phyloP scores from a whole-genome alignment of 2,113 vertebrate species.

The Otis tarda region DNA sequence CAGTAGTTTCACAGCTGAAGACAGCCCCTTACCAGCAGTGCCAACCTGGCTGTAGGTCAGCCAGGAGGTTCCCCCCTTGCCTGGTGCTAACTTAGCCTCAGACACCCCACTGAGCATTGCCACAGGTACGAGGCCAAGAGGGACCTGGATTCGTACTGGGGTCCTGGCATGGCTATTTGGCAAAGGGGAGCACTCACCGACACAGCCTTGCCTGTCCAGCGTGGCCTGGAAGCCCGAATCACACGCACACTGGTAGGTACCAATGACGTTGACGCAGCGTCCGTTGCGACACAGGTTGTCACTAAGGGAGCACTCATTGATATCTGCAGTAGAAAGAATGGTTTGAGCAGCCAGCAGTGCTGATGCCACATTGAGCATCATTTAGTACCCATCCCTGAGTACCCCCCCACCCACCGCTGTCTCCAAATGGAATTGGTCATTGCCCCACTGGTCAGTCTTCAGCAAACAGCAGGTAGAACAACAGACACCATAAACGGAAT shows the following conservation, averaged over 20 bases:
- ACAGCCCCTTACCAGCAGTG: not conserved
- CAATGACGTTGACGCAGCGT: conserved; percentile 87
- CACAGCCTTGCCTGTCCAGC: conserved; percentile 84
- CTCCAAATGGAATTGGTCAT: not conserved
- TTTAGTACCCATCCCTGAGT: not conserved
- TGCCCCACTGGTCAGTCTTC: not conserved
- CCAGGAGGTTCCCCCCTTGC: not conserved
- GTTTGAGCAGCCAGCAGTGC: not conserved
- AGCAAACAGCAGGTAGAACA: not conserved
- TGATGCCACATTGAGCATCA: rapidly evolving
- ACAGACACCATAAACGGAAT: rapidly evolving
- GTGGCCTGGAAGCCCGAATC: conserved; percentile 88
- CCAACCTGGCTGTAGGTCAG: rapidly evolving
- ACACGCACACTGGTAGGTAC: conserved; percentile 90
- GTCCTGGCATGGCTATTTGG: rapidly evolving
- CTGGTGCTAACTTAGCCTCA: not conserved
- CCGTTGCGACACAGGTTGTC: conserved; percentile 87
- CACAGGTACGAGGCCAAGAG: not conserved
- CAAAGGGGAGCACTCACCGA: conserved; percentile 76
- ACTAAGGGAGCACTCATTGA: conserved; percentile 91
- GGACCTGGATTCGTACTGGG: rapidly evolving
- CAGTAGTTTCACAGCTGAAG: not conserved
- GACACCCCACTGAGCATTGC: rapidly evolving
- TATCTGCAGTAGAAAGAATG: conserved; percentile 70
- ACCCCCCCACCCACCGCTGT: not conserved